Base-by-base conservation (phyloP, 2,888 invertebrate species). In the Lasius fuliginosus region DNA sequence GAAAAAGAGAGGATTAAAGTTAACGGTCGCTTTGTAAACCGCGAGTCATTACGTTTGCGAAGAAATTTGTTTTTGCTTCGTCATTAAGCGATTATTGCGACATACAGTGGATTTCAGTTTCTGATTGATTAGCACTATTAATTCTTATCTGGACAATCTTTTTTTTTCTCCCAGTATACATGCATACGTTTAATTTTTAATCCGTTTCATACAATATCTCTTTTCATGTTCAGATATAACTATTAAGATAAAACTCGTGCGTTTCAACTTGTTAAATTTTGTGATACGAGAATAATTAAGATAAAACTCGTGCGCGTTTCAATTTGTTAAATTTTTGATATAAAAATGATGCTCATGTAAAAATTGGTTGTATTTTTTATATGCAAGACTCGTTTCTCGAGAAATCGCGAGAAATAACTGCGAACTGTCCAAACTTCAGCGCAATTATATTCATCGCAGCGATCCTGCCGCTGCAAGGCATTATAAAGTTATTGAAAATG, bases 401-500 rank as follows among this genome's bases (percentile, higher is more conserved):
- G 73, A 60, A 36, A 36, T 81, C 46, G 36, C 73, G 60, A 46
- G 46, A 79, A 81, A 81, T 81, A 81, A 81, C 71, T 60, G 73
- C 79, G 11, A 60, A 73, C 79, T 81, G 77, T 77, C 77, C 71
- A 33, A 81, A 71, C 77, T 77, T 77, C 30, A 8, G 18, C 49
- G 73, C 64, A 84, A 62, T 69, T 73, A 65, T 83, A 81, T 69
- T 56, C 56, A 64, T 71, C 81, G 27, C 33, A 42, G 23, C 18
- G 83, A 42, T 49, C 64, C 69, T 46, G 46, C 30, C 42, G 33
- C 64, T 53, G 53, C 64, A 60, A 73, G 60, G 73, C 60, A 89
- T 88, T 85, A 89, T 84, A 86, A 84, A 83, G 84, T 85, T 79
- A 82, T 82, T 62, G 85, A 84, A 89, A 87, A 88, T 79, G 65